Evolutionary conservation across 1,140 invertebrate species (phyloP).

Genomic region (Cyphomyrmex costatus): DNA sequence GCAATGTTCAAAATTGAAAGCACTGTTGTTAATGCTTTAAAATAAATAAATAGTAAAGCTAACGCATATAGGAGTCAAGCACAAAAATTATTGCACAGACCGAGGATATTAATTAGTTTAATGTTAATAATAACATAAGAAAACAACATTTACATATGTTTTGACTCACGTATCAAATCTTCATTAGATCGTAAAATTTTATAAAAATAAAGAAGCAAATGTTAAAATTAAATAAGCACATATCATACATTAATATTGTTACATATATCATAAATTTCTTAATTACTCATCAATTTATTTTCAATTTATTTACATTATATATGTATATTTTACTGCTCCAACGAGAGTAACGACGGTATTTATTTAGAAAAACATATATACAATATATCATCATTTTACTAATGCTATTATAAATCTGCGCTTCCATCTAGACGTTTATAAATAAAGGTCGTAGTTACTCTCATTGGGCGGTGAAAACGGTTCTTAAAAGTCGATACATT

Average conservation of each 20-base stretch:
- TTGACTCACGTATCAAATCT: too few species aligned
- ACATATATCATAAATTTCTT: not conserved
- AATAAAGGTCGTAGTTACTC: conserved; percentile 37
- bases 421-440: conserved; percentile 25
- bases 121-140: too few species aligned
- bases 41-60: too few species aligned
- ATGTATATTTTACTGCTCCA: conserved; percentile 36
- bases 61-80: too few species aligned
- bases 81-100: too few species aligned
- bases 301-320: not conserved
- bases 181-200: too few species aligned
- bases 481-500: conserved; percentile 48
- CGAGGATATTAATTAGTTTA: too few species aligned
- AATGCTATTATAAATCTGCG: conserved; percentile 26
- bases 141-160: too few species aligned
- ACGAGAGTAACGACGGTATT: conserved; percentile 29
- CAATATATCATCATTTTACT: not conserved
- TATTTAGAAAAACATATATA: conserved; percentile 58
- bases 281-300: not conserved
- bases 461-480: conserved; percentile 40
- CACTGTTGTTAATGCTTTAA: too few species aligned
- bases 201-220: not conserved
- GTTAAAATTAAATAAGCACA: not conserved
- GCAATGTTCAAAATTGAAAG: too few species aligned
- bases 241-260: not conserved